Conservation (phyloP, 2,888 invertebrate genomes). For the Chirona hameri region DNA sequence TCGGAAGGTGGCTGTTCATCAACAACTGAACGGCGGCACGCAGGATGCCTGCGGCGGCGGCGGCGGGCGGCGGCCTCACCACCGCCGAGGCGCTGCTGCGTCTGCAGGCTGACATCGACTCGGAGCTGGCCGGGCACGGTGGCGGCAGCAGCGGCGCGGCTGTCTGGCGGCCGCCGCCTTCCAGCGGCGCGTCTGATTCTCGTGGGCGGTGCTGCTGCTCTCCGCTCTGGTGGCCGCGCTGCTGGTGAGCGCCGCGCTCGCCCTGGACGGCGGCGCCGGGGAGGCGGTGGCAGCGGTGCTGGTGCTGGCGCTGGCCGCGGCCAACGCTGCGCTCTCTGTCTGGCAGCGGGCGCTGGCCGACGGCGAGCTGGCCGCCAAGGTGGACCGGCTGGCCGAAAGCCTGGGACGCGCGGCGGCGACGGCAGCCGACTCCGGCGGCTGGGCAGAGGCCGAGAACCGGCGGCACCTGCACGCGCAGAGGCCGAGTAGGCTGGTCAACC, state of each 20-base stretch:
- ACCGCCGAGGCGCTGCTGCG: neutral
- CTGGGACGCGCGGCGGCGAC: neutral
- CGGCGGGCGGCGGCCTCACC: neutral
- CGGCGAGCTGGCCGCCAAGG: neutral
- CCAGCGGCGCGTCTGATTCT: neutral
- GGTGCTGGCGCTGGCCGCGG: constrained; percentile 1
- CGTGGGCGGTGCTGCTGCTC: neutral
- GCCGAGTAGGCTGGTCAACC: constrained; percentile 77
- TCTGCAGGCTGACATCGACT: neutral
- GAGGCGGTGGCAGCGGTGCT: neutral
- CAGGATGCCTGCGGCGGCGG: too few species aligned
- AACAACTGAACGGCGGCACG: neutral
- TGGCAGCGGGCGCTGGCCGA: neutral
- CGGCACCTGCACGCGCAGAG: constrained; percentile 82
- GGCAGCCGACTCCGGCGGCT: too few species aligned
- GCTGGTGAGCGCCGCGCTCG: neutral
- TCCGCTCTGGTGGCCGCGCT: neutral
- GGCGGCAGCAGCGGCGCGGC: neutral
- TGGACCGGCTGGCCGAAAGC: neutral
- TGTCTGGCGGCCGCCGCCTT: neutral
- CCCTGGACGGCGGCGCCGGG: neutral
- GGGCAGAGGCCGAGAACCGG: constrained; percentile 74
- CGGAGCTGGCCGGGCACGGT: neutral
- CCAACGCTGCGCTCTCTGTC: too few species aligned
- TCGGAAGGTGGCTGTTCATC: constrained; percentile 13